Evolutionary conservation across 2,113 vertebrate species (phyloP).

Genomic region (Phaethon lepturus): DNA sequence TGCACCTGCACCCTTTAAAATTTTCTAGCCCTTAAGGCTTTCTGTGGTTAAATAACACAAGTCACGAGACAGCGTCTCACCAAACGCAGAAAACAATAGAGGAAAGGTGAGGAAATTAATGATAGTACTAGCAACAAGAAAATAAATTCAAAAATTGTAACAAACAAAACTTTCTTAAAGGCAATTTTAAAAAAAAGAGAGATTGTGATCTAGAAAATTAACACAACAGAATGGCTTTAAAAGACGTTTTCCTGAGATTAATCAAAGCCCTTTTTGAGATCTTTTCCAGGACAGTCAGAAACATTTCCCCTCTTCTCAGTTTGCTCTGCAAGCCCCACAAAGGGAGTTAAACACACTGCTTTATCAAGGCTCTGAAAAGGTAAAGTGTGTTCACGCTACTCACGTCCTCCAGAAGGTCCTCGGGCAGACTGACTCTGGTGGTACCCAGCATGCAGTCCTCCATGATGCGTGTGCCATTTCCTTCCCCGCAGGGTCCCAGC

Average conservation of each 20-base stretch:
- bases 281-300: neutral
- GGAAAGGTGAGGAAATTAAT: neutral
- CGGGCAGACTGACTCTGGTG: conserved; percentile 88
- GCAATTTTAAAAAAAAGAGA: neutral
- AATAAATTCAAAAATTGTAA: neutral
- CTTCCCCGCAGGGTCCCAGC: conserved; percentile 81
- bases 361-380: neutral
- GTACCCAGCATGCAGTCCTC: conserved; percentile 93
- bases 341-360: rapidly evolving
- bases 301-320: too few relatives aligned
- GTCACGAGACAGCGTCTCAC: rapidly evolving
- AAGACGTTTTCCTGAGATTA: neutral
- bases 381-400: conserved; percentile 52
- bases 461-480: conserved; percentile 82
- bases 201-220: neutral
- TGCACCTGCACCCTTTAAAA: rapidly evolving
- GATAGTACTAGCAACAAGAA: neutral
- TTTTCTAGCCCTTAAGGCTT: neutral
- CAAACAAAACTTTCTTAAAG: neutral
- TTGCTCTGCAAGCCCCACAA: neutral
- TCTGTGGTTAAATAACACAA: neutral
- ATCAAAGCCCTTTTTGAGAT: neutral
- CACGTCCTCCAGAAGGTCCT: conserved; percentile 95
- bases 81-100: rapidly evolving
- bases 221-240: neutral